Evolutionary conservation across 1,140 invertebrate species (phyloP).

Genomic region (Cecropterus lyciades): DNA sequence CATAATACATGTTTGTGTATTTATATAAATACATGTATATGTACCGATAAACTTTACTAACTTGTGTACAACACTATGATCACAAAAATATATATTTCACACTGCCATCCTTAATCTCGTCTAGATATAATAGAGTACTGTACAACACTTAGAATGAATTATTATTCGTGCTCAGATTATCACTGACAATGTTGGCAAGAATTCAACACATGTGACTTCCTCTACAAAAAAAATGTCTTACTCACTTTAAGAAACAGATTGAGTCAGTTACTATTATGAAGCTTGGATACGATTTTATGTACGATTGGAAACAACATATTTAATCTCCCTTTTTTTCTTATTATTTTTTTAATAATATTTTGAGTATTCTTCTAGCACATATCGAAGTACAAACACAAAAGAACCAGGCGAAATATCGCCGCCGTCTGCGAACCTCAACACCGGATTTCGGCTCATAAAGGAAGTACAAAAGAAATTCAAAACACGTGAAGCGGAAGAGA

Average conservation of each 20-base stretch:
- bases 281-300: not conserved
- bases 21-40: no score
- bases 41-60: no score
- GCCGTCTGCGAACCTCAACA: constrained; percentile 98
- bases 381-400: constrained; percentile 98
- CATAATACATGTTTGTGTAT: no score
- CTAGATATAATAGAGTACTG: not conserved
- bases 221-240: not conserved
- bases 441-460: constrained; percentile 98
- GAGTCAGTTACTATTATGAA: constrained; percentile 1
- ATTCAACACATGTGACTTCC: not conserved
- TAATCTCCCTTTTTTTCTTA: no score
- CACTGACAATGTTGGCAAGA: not conserved
- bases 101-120: not conserved
- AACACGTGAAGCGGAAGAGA: constrained; percentile 98
- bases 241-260: not conserved
- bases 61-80: no score
- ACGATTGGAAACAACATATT: not conserved
- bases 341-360: not conserved
- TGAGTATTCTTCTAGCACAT: constrained; percentile 89
- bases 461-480: constrained; percentile 99
- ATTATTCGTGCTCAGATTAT: not conserved
- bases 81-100: no score
- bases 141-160: not conserved
- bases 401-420: constrained; percentile 98